A percentile compares a stretch with the other conserved stretches of the same genome.
phyloP scores from a whole-genome alignment of 2,797 vertebrate genomes.

The Schizopygopsis malacanthus region DNA sequence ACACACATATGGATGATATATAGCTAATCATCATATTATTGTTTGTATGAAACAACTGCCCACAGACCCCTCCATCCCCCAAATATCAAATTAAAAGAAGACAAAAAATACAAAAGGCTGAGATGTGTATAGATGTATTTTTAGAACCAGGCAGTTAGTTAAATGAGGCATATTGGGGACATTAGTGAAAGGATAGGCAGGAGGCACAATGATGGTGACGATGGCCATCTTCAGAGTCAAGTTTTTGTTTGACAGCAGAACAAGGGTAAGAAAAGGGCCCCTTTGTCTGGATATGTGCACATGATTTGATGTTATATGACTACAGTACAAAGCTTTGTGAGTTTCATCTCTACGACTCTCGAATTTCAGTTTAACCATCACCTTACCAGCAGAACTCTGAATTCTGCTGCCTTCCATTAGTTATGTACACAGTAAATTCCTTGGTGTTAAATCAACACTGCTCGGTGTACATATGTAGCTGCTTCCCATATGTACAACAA shows the following conservation, averaged over 20 bases:
- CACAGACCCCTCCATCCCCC: neutral
- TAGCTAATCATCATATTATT: neutral
- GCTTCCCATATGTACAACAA: too few relatives aligned
- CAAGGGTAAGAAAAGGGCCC: conserved; percentile 25
- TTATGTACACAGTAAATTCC: neutral
- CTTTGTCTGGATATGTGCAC: neutral
- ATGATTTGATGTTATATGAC: conserved; percentile 14
- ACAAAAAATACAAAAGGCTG: neutral
- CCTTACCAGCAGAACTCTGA: neutral
- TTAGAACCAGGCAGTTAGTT: conserved; percentile 31
- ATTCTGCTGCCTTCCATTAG: neutral
- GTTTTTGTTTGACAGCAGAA: conserved; percentile 32
- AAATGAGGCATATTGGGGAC: conserved; percentile 32
- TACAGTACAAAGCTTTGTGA: neutral
- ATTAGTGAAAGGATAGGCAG: conserved; percentile 13
- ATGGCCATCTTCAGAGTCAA: conserved; percentile 18
- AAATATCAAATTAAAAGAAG: neutral
- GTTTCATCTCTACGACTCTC: conserved; percentile 4
- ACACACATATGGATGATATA: neutral
- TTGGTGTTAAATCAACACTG: too few relatives aligned
- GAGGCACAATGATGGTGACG: conserved; percentile 33
- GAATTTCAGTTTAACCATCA: conserved; percentile 3
- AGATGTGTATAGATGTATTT: conserved; percentile 32
- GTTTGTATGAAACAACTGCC: neutral
- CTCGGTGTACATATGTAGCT: too few relatives aligned